These are phyloP conservation scores for Rhipidura dahli DNA, from an alignment of 2,113 vertebrate genomes.

Conservation along the genomic window DNA sequence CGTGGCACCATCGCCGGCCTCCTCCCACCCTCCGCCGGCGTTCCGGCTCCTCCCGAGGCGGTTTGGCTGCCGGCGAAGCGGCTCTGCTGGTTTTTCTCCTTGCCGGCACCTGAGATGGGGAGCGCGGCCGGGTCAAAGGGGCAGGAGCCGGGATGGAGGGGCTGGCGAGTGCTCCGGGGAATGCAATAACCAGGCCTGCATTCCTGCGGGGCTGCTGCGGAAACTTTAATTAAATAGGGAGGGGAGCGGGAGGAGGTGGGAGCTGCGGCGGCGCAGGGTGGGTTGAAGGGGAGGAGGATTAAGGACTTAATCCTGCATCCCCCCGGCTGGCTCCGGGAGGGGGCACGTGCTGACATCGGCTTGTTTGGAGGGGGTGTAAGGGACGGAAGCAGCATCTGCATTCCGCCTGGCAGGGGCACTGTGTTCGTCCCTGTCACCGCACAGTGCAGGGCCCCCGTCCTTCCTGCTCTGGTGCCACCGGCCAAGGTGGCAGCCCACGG, in stretches of 20 bases:
- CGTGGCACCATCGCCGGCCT: neutral
- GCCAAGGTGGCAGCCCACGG: neutral
- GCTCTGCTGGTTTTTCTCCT: conserved; percentile 72
- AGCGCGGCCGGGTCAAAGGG: conserved; percentile 22
- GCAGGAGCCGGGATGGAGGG: neutral
- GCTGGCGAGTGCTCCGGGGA: neutral
- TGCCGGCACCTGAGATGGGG: conserved; percentile 56
- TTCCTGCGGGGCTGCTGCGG: conserved; percentile 86
- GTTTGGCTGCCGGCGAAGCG: neutral
- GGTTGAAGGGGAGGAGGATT: conserved; percentile 46
- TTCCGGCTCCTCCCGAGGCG: neutral
- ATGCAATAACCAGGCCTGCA: conserved; percentile 77
- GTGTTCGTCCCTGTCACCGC: neutral
- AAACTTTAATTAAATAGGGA: conserved; percentile 87
- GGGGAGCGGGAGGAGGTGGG: conserved; percentile 53
- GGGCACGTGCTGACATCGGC: neutral
- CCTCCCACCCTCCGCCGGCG: neutral
- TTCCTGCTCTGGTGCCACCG: neutral
- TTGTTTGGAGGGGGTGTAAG: neutral
- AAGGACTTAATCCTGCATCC: conserved; percentile 2
- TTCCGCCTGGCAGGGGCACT: accelerated
- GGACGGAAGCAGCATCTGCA: neutral
- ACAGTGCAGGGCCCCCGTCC: neutral
- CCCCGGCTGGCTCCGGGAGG: neutral
- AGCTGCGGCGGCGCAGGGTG: conserved; percentile 62